Conservation (phyloP, 2,797 vertebrate species). For the Lates japonicus region DNA sequence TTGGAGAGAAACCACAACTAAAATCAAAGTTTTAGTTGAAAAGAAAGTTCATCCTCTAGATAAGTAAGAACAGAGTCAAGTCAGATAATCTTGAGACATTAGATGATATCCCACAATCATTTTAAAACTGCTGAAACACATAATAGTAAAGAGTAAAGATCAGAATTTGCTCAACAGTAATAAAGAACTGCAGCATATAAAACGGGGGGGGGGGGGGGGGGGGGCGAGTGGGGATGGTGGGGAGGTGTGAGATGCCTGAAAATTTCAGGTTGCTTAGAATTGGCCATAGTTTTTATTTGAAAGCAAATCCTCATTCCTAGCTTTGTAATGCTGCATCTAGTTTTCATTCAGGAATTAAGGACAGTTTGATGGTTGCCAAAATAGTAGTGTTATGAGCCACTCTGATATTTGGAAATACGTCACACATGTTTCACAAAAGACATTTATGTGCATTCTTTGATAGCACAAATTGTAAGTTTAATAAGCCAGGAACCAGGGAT, state of each 20-base stretch:
- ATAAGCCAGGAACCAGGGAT: constrained; percentile 27
- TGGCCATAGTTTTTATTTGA: background rate
- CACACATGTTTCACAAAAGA: constrained; percentile 29
- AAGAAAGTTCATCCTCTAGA: too few species aligned
- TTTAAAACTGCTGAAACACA: too few species aligned
- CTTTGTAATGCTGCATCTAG: constrained; percentile 7
- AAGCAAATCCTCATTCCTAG: background rate
- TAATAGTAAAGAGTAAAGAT: too few species aligned
- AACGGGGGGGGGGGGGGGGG: too few species aligned
- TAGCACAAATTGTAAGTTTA: constrained; percentile 48
- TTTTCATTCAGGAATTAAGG: constrained; percentile 24
- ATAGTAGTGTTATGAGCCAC: constrained; percentile 10
- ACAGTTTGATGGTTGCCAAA: constrained; percentile 35
- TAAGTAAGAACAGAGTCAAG: too few species aligned
- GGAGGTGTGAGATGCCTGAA: background rate
- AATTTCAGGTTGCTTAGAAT: background rate
- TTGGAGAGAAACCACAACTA: too few species aligned
- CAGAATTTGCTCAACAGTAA: too few species aligned
- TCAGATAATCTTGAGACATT: too few species aligned
- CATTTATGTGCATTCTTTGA: constrained; percentile 29
- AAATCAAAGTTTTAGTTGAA: too few species aligned
- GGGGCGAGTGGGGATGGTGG: too few species aligned
- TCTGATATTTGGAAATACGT: constrained; percentile 23
- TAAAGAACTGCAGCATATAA: too few species aligned
- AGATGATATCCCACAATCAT: too few species aligned